These are phyloP conservation scores for Fragum whitleyi DNA, from an alignment of 2,888 invertebrate genomes.

Conservation along the genomic window DNA sequence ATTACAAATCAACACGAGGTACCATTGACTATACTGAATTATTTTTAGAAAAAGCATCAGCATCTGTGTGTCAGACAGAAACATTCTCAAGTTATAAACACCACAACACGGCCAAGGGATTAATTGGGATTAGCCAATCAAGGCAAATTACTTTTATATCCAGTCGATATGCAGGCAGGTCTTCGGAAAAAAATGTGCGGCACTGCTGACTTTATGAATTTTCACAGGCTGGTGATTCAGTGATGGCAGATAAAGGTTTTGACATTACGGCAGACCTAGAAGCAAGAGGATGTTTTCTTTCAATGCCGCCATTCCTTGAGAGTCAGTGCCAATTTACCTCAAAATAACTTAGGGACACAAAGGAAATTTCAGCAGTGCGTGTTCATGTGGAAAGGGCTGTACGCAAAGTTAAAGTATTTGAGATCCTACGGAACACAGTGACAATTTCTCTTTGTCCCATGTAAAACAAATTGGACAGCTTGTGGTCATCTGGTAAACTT, in stretches of 20 bases:
- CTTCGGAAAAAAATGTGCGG: conserved; percentile 37
- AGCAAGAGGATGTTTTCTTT: not conserved
- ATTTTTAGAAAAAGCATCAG: conserved; percentile 39
- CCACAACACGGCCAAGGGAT: conserved; percentile 39
- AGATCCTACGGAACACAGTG: conserved; percentile 37
- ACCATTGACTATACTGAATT: conserved; percentile 46
- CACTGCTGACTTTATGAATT: conserved; percentile 40
- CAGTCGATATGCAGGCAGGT: conserved; percentile 38
- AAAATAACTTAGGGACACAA: conserved; percentile 13
- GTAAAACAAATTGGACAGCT: too few species aligned
- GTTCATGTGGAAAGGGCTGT: conserved; percentile 40
- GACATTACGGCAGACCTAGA: conserved; percentile 27
- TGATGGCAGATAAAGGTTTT: conserved; percentile 46
- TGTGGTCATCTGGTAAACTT: too few species aligned
- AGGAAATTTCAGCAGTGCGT: conserved; percentile 32
- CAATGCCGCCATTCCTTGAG: conserved; percentile 41
- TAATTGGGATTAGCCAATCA: conserved; percentile 39
- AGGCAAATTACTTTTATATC: conserved; percentile 44
- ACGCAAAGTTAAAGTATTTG: conserved; percentile 36
- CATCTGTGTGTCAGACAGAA: conserved; percentile 31
- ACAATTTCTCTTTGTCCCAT: conserved; percentile 32
- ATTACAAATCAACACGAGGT: conserved; percentile 16
- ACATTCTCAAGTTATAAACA: conserved; percentile 45
- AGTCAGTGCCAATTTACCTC: conserved; percentile 28
- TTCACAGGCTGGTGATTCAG: conserved; percentile 28